Conservation (phyloP, 92 coral and sea anemone genomes). For the Porites evermanni region DNA sequence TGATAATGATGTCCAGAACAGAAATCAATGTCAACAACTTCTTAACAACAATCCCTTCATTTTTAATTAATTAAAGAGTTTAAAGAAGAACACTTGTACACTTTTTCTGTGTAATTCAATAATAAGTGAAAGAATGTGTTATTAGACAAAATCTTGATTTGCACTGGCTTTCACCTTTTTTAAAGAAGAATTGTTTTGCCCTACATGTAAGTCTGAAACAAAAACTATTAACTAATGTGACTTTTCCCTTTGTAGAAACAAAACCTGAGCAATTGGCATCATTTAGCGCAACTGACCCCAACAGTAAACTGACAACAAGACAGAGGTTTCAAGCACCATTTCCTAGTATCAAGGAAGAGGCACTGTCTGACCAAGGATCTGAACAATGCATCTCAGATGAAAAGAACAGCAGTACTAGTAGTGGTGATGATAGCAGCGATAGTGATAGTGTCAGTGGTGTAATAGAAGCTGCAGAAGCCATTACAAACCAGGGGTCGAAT, state of each 20-base stretch:
- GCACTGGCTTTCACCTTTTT: no score
- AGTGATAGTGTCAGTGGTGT: conserved; percentile 72
- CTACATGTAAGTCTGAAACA: no score
- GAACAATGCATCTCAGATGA: not conserved
- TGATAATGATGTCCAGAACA: not conserved
- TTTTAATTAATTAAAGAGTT: no score
- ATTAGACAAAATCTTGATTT: no score
- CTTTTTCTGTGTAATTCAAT: no score
- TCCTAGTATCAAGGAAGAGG: conserved; percentile 44
- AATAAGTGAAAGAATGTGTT: no score
- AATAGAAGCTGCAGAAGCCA: conserved; percentile 86
- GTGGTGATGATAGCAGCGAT: conserved; percentile 53
- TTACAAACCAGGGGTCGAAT: conserved; percentile 44
- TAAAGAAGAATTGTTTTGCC: no score
- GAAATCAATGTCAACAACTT: no score
- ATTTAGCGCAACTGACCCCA: not conserved
- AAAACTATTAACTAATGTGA: no score
- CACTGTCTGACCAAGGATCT: conserved; percentile 27
- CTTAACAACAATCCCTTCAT: no score
- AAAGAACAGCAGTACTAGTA: conserved; percentile 40
- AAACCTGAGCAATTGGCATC: conserved; percentile 9
- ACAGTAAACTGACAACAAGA: conserved; percentile 1
- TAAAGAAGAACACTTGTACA: no score
- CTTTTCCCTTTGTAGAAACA: not conserved
- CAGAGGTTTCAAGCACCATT: conserved; percentile 23